phyloP scores from a whole-genome alignment of 2,888 invertebrate species.

The Amphipyra berbera region DNA sequence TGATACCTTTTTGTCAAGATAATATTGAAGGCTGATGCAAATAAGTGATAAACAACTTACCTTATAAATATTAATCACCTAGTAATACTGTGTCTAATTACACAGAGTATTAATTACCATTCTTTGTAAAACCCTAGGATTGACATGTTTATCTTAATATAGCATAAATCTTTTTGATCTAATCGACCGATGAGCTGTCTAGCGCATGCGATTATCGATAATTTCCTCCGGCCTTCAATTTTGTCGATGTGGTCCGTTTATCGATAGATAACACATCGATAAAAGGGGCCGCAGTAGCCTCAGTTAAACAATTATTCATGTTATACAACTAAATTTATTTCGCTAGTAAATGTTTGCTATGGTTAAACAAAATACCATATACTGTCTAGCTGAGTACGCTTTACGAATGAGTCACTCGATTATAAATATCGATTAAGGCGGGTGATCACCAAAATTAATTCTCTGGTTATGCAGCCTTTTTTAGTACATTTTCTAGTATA shows the following conservation, averaged over 20 bases:
- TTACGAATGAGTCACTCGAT: constrained; percentile 21
- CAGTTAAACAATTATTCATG: constrained; percentile 42
- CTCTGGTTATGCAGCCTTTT: no score
- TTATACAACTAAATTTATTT: constrained; percentile 35
- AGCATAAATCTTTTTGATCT: constrained; percentile 41
- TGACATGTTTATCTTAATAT: constrained; percentile 32
- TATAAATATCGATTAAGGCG: constrained; percentile 6
- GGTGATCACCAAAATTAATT: no score
- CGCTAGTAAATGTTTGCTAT: constrained; percentile 13
- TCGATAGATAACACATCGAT: constrained; percentile 52
- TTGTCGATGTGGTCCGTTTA: constrained; percentile 40
- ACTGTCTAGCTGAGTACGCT: constrained; percentile 11
- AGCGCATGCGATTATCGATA: constrained; percentile 39
- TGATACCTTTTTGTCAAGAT: neutral
- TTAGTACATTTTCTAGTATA: no score
- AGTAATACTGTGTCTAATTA: no score
- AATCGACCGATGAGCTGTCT: constrained; percentile 43
- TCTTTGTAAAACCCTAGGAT: constrained; percentile 3
- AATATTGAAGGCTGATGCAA: neutral
- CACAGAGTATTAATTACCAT: neutral
- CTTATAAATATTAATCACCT: neutral
- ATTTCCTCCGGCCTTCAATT: constrained; percentile 43
- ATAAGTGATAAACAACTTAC: neutral
- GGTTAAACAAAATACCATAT: constrained; percentile 6
- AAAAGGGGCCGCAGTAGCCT: constrained; percentile 55